Percentiles rank a stretch among this genome's conserved stretches.
Evolutionary conservation across 2,888 invertebrate species (phyloP).

Genomic region (Marasmarcha lunaedactyla): DNA sequence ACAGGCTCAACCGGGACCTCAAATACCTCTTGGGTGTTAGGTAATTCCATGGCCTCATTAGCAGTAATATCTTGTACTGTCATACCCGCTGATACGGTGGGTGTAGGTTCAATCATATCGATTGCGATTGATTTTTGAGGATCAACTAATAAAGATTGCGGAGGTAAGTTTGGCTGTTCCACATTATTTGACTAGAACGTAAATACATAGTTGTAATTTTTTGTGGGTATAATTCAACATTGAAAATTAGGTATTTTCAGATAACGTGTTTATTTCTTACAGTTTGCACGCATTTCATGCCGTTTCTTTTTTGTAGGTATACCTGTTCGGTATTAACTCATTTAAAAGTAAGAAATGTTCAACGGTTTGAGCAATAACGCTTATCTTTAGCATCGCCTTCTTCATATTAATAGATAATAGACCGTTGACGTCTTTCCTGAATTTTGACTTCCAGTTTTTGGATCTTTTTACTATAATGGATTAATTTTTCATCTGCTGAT

Average conservation of each 20-base stretch:
- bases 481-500: conserved; percentile 3
- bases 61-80: not conserved
- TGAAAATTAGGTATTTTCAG: too few species aligned
- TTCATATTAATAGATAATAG: not conserved
- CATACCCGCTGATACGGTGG: too few species aligned
- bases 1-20: not conserved
- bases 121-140: too few species aligned
- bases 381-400: not conserved
- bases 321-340: not conserved
- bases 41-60: not conserved
- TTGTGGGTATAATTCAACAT: not conserved
- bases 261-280: not conserved
- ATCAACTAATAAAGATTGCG: not conserved
- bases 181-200: not conserved
- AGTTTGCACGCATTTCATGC: not conserved
- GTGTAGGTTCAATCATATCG: too few species aligned
- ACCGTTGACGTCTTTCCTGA: not conserved
- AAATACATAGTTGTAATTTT: not conserved
- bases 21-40: not conserved
- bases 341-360: not conserved
- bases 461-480: conserved; percentile 2
- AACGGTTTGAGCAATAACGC: too few species aligned
- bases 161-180: not conserved
- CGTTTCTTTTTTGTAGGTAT: not conserved
- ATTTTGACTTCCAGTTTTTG: not conserved